phyloP scores from a whole-genome alignment of 37 sponge, comb jelly and placozoan genomes.

The Geodia barretti region DNA sequence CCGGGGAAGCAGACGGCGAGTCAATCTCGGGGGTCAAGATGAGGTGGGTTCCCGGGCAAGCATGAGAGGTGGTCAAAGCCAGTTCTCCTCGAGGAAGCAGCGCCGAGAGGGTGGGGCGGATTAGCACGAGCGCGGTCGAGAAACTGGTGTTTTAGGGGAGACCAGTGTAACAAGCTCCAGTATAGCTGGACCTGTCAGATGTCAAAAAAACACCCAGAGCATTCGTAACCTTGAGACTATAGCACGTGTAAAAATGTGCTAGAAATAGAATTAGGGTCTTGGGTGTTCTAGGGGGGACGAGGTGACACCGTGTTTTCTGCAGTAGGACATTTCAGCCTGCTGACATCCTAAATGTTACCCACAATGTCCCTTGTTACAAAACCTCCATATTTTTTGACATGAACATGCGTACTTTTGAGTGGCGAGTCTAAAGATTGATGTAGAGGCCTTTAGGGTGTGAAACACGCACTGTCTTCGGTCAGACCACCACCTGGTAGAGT shows the following conservation, averaged over 20 bases:
- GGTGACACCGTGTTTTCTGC: too few species aligned
- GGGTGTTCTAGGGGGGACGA: too few species aligned
- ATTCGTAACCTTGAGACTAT: too few species aligned
- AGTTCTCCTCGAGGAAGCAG: conserved; percentile 25
- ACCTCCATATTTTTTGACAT: neutral
- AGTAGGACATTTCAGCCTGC: too few species aligned
- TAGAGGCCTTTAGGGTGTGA: conserved; percentile 22
- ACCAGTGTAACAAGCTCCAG: neutral
- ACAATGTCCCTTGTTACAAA: neutral
- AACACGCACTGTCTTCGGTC: conserved; percentile 47
- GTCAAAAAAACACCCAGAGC: neutral
- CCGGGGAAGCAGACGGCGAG: conserved; percentile 1
- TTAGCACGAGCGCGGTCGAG: neutral
- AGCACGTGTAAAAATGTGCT: too few species aligned
- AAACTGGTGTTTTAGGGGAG: neutral
- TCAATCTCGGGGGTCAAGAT: conserved; percentile 48
- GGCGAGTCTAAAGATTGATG: neutral
- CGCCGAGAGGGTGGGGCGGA: conserved; percentile 44
- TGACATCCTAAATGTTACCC: too few species aligned
- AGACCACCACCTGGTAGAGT: conserved; percentile 24
- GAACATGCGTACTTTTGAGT: neutral
- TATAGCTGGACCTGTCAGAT: neutral
- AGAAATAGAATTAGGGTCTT: too few species aligned
- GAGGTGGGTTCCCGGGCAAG: conserved; percentile 47
- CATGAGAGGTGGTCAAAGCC: conserved; percentile 42